A percentile compares a stretch with the other conserved stretches of the same genome.
phyloP scores from a whole-genome alignment of 2,888 invertebrate species.

The Troilus luridus region DNA sequence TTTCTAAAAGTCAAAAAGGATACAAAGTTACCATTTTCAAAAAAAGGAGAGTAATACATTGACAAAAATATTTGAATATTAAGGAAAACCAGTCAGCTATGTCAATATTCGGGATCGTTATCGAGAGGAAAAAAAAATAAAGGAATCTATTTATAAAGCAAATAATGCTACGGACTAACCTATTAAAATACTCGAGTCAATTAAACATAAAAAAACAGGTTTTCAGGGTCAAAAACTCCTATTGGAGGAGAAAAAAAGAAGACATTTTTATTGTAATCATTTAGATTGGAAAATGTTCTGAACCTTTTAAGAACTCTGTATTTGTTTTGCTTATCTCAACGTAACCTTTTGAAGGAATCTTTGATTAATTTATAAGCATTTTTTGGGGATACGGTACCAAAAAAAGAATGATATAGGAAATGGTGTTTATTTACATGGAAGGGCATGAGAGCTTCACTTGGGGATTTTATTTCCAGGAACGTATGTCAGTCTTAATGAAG shows the following conservation, averaged over 20 bases:
- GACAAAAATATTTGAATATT: not conserved
- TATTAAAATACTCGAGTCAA: conserved; percentile 36
- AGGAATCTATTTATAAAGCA: conserved; percentile 17
- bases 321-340: conserved; percentile 50
- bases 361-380: conserved; percentile 48
- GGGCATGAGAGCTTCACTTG: not conserved
- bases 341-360: conserved; percentile 50
- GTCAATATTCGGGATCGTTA: not conserved
- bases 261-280: conserved; percentile 55
- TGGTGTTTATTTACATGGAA: conserved; percentile 36
- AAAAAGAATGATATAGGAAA: conserved; percentile 28
- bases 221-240: conserved; percentile 45
- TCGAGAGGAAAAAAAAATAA: not conserved
- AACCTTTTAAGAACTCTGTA: conserved; percentile 54
- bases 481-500: conserved; percentile 23
- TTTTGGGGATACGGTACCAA: conserved; percentile 19
- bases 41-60: not conserved
- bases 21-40: no score
- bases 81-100: not conserved
- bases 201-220: conserved; percentile 54
- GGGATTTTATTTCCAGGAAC: not conserved
- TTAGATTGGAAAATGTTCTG: conserved; percentile 52
- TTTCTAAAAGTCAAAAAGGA: no score
- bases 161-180: conserved; percentile 22
- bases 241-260: conserved; percentile 38